Evolutionary conservation across 2,888 invertebrate species (phyloP), one percentile per base, ranked within the genome.

Genomic region (Drosophila multiciliata): DNA sequence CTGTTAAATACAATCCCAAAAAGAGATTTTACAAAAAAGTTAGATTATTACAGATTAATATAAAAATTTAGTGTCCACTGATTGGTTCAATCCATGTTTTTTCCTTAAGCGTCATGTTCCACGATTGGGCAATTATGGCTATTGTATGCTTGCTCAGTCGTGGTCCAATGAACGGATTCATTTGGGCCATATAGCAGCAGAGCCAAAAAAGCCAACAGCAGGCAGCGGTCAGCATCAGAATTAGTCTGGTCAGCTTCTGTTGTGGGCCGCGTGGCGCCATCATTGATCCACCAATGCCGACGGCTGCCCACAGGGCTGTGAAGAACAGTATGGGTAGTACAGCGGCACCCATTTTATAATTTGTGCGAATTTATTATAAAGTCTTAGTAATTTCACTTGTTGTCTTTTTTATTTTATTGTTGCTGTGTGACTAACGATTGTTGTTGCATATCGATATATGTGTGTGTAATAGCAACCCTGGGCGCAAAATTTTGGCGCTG

Each of bases 201-300:
- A 98, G 93, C 98, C 98, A 98, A 93, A 98, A 98, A 70, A 98
- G 94, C 97, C 97, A 98, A 93, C 98, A 97, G 40, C 96, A 96
- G 59, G 96, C 96, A 45, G 97, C 98, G 60, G 98, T 97, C 91
- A 98, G 92, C 94, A 98, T 97, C 80, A 98, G 93, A 78, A 97
- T 95, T 76, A 97, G 96, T 93, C 97, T 97, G 82, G 97, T 95
- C 66, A 98, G 97, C 97, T 98, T 97, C 94, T 97, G 95, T 92
- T 98, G 97, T 12, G 97, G 97, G 63, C 98, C 97, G 94, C 97
- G 97, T 29, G 98, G 98, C 35, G 98, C 96, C 83, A 98, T 95
- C 92, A 98, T 95, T 7, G 98, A 98, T 80, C 98, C 94, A 38
- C 96, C 96, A 80, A 97, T 96, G 72, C 98, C 99, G 61, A 98